Base-by-base conservation (phyloP, 2,888 invertebrate species). In the Ichneumoninae sp. region DNA sequence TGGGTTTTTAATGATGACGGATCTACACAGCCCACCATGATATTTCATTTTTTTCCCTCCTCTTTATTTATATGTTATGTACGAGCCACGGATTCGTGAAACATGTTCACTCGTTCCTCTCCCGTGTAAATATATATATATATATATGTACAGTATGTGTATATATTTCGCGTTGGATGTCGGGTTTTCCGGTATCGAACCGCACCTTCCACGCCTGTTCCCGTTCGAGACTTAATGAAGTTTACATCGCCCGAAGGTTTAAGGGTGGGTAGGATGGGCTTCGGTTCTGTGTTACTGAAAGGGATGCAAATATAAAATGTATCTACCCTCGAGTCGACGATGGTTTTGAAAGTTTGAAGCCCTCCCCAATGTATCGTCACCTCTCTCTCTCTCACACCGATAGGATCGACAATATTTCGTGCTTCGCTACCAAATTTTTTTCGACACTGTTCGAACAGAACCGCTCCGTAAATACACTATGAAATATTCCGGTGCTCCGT, bases 231-330 rank as follows among this genome's bases (percentile, higher is more conserved):
- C 68, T 82, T 82, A 77, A 85, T 82, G 79, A 85, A 82, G 82
- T 82, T 82, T 85, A 70, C 78, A 65, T 79, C 66, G 82, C 78
- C 85, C 79, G 26, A 69, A 68, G 79, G 78, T 78, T 71, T 71
- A 52, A 71, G 60, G 57, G 69, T 81, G 70, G 63, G 19, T 33
- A 52, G 40, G 54, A 26, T 70, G 47, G 30, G 54, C 50, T 60
- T 44, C 13, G 65, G 36, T 22, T 69, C 63, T 74, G 69, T 69
- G 63, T 33, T 19, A 66, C 82, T 80, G 82, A 85, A 85, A 82
- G 85, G 76, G 82, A 85, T 82, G 85, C 82, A 82, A 85, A 85
- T 85, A 82, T 82, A 79, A 82, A 85, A 85, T 85, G 73, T 82
- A 85, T 85, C 76, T 66, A 69, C 80, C 74, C 81, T 63, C 63